Conservation (phyloP, 2,797 vertebrate genomes). For the Tauraco hartlaubi region DNA sequence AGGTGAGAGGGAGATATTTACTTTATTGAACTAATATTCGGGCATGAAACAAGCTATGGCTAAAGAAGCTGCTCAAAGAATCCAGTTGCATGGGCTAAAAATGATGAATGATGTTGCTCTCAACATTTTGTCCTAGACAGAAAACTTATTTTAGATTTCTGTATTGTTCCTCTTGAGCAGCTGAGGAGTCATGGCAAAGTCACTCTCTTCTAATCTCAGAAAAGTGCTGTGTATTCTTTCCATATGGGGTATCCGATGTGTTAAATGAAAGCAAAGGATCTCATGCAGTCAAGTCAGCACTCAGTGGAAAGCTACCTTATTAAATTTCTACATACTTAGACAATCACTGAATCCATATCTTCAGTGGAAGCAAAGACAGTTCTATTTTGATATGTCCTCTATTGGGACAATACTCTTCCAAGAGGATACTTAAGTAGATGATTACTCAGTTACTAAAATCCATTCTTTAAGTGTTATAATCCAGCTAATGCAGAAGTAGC, state of each 20-base stretch:
- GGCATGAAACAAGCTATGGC: background rate
- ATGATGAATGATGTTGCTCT: background rate
- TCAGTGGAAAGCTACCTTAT: background rate
- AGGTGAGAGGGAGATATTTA: background rate
- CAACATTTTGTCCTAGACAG: background rate
- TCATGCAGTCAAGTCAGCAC: background rate
- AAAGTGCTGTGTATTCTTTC: background rate
- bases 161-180: background rate
- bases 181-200: slow-evolving; percentile 27
- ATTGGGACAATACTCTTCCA: background rate
- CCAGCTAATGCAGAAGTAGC: background rate
- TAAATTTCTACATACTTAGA: background rate
- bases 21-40: background rate
- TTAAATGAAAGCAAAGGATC: background rate
- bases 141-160: background rate
- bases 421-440: background rate
- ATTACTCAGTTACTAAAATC: background rate
- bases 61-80: background rate
- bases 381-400: background rate
- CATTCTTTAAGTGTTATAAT: background rate
- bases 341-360: background rate
- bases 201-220: background rate
- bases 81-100: background rate
- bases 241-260: background rate
- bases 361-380: background rate